Percentiles rank a stretch among this genome's conserved stretches.
These are phyloP conservation scores for Cyanoramphus novaezelandiae DNA, from an alignment of 2,113 vertebrate genomes.

Conservation along the genomic window DNA sequence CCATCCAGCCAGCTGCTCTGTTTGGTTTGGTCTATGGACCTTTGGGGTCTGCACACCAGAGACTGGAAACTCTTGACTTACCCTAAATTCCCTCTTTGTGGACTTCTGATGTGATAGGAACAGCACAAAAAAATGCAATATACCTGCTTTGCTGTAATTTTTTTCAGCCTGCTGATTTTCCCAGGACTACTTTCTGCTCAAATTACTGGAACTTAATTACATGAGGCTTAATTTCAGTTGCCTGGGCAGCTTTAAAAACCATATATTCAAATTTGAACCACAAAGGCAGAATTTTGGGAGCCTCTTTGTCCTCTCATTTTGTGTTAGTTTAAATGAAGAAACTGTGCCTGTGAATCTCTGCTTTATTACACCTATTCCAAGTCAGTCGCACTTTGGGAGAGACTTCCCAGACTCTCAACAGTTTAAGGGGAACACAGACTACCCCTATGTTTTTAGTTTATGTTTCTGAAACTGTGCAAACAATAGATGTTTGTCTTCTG, in stretches of 20 bases:
- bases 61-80: conserved; percentile 19
- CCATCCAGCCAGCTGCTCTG: neutral
- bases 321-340: conserved; percentile 30
- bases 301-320: conserved; percentile 43
- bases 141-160: neutral
- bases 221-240: conserved; percentile 40
- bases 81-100: neutral
- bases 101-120: conserved; percentile 13
- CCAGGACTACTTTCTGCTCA: conserved; percentile 50
- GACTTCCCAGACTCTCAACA: neutral
- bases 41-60: neutral
- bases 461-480: neutral
- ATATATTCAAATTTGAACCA: conserved; percentile 51
- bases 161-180: conserved; percentile 47
- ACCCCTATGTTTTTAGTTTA: neutral
- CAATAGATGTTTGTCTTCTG: neutral
- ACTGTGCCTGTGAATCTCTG: conserved; percentile 30
- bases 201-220: conserved; percentile 52
- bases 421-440: neutral
- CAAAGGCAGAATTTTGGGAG: conserved; percentile 44
- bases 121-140: neutral
- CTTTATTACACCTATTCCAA: neutral
- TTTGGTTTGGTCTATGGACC: neutral
- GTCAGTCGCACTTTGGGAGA: neutral
- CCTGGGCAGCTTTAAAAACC: conserved; percentile 29